Evolutionary conservation across 2,797 vertebrate genomes (phyloP), one percentile per base, ranked within the genome.

Genomic region (Glyptemys insculpta): DNA sequence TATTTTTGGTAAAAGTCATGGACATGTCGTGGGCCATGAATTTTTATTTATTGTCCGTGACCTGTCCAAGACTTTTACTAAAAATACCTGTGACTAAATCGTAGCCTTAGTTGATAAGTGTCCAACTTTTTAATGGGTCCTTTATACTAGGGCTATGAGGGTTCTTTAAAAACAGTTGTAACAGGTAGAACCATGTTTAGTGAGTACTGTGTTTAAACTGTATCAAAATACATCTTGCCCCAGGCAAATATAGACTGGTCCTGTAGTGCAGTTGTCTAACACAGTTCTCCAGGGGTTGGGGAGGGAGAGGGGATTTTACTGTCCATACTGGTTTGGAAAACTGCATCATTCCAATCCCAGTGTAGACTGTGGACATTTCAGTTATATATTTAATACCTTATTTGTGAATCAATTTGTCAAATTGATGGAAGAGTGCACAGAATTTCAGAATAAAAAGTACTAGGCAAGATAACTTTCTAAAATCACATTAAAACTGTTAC

Each of bases 221-320:
- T 23, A 47, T 76, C 27, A 27, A 29, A 76, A 29, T 76, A 31
- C 27, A 4, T 76, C 41, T 76, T 16, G 44, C 25, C 12, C 27
- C 44, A 27, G 9, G 41, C 37, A 76, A 76, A 76, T 76, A 47
- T 47, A 76, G 37, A 25, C 12, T 12, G 21, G 12, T 12, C 23
- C 23, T 47, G 27, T 47, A 44, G 44, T 78, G 29, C 25, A 78
- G 14, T 78, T 49, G 14, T 49, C 29, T 76, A 47, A 78, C 44
- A 49, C 44, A 49, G 44, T 10, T 53, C 76, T 89, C 47, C 10
- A 1, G 25, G 23, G 0, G 0, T 29, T 4, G 0, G 81, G 65
- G 4, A 9, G 34, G 59, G 14, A 6, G 72, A 19, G 65, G n/a
- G 31, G 68, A 34, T 62, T 62, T 47, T 49, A 15, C 12, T 87